Percentiles rank a stretch among this genome's conserved stretches.
Evolutionary conservation across 2,888 invertebrate species (phyloP).

Genomic region (Platerodrilus igneus): DNA sequence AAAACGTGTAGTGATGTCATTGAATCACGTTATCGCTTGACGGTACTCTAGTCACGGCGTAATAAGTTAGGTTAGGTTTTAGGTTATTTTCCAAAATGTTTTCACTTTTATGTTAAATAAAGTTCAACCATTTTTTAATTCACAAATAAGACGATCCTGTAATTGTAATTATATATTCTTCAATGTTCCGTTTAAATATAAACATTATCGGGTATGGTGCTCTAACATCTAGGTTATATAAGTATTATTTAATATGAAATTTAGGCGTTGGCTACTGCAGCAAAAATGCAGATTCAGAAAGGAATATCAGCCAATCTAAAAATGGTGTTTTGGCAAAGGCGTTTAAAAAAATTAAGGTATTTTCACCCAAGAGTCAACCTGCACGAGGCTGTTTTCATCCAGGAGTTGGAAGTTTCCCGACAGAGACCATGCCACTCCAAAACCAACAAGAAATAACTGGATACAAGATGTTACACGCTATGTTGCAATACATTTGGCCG

Average conservation of each 20-base stretch:
- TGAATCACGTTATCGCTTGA: too few relatives aligned
- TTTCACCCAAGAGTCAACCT: constrained; percentile 48
- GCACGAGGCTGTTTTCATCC: constrained; percentile 87
- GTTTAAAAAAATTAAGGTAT: constrained; percentile 33
- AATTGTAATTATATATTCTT: too few relatives aligned
- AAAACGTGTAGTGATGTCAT: too few relatives aligned
- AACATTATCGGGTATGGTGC: constrained; percentile 13
- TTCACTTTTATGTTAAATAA: too few relatives aligned
- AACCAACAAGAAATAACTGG: constrained; percentile 59
- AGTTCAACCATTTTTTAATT: too few relatives aligned
- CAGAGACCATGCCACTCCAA: constrained; percentile 55
- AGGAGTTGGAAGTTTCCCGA: constrained; percentile 60
- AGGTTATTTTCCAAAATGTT: too few relatives aligned
- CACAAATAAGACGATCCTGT: too few relatives aligned
- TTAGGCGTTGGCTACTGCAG: too few relatives aligned
- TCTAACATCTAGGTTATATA: constrained; percentile 12
- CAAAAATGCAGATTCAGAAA: constrained; percentile 16
- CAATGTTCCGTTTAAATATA: too few relatives aligned
- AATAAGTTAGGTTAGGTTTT: too few relatives aligned
- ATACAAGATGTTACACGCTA: constrained; percentile 76
- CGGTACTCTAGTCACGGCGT: too few relatives aligned
- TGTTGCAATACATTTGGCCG: constrained; percentile 95
- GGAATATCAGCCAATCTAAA: constrained; percentile 9
- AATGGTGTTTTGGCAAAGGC: constrained; percentile 36
- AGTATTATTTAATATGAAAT: constrained; percentile 10